A percentile compares a stretch with the other conserved stretches of the same genome.
Evolutionary conservation across 2,888 invertebrate species (phyloP).

Genomic region (Alitta virens): DNA sequence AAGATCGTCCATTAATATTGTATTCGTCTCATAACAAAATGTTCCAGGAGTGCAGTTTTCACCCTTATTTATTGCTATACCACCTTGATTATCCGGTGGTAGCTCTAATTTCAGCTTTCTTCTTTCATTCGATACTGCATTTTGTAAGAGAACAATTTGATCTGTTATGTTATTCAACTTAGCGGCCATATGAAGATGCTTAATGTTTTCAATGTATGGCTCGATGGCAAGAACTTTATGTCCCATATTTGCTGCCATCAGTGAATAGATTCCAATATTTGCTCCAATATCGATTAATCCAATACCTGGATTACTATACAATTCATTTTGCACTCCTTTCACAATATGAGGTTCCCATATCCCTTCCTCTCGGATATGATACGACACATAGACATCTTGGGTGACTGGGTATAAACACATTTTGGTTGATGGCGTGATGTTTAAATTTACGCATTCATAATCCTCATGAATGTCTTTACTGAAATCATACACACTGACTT

Average conservation of each 20-base stretch:
- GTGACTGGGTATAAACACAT: conserved; percentile 21
- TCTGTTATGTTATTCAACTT: conserved; percentile 16
- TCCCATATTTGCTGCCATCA: conserved; percentile 29
- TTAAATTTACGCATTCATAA: conserved; percentile 17
- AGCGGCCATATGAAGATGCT: conserved; percentile 24
- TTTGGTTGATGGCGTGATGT: conserved; percentile 7
- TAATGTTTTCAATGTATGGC: conserved; percentile 22
- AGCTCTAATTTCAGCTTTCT: conserved; percentile 11
- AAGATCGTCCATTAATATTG: conserved; percentile 22
- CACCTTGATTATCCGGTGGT: conserved; percentile 25
- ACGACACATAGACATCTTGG: conserved; percentile 23
- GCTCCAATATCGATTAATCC: conserved; percentile 24
- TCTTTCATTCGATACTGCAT: conserved; percentile 23
- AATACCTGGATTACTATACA: conserved; percentile 13
- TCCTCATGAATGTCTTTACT: background rate
- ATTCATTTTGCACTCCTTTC: conserved; percentile 18
- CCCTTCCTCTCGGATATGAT: conserved; percentile 14
- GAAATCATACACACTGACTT: background rate
- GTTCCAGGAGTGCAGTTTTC: background rate
- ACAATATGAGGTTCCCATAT: conserved; percentile 29
- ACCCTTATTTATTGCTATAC: conserved; percentile 9
- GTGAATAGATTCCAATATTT: conserved; percentile 28
- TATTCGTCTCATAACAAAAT: background rate
- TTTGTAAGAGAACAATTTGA: conserved; percentile 24
- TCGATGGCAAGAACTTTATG: conserved; percentile 31